Evolutionary conservation across 2,888 invertebrate genomes (phyloP).

Genomic region (Sesia bembeciformis): DNA sequence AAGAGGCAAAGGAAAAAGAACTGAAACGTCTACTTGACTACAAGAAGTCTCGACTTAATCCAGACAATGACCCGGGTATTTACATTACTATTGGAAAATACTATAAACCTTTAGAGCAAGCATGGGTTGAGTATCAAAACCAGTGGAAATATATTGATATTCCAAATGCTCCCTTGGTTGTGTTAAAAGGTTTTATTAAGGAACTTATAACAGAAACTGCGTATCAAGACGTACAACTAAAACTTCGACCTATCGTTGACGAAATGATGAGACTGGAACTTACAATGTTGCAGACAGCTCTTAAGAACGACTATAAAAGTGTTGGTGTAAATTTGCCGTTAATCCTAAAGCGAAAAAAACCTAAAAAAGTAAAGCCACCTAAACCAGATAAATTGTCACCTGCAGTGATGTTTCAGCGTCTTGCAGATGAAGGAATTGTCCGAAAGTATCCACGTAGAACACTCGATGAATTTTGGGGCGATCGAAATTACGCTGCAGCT

Average conservation of each 20-base stretch:
- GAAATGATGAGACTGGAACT: slow-evolving; percentile 77
- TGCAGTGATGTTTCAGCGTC: slow-evolving; percentile 81
- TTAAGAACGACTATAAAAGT: slow-evolving; percentile 47
- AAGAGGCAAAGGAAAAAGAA: slow-evolving; percentile 43
- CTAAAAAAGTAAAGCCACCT: slow-evolving; percentile 58
- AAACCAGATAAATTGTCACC: slow-evolving; percentile 77
- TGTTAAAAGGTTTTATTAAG: slow-evolving; percentile 75
- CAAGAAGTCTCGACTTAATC: slow-evolving; percentile 57
- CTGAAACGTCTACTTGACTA: slow-evolving; percentile 55
- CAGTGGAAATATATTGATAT: slow-evolving; percentile 51
- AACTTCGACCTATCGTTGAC: slow-evolving; percentile 81
- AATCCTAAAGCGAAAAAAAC: slow-evolving; percentile 48
- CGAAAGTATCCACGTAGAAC: slow-evolving; percentile 73
- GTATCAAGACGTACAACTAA: slow-evolving; percentile 76
- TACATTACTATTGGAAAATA: slow-evolving; percentile 34
- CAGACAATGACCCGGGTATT: slow-evolving; percentile 57
- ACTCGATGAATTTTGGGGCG: slow-evolving; percentile 80
- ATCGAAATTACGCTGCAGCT: slow-evolving; percentile 76
- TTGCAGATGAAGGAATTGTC: slow-evolving; percentile 81
- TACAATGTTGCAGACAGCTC: slow-evolving; percentile 64
- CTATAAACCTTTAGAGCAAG: slow-evolving; percentile 23
- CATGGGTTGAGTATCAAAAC: slow-evolving; percentile 44
- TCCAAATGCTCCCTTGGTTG: slow-evolving; percentile 68
- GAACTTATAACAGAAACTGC: slow-evolving; percentile 79
- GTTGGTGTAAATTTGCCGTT: slow-evolving; percentile 25